phyloP scores from a whole-genome alignment of 2,888 invertebrate species.

The Idaea biselata region DNA sequence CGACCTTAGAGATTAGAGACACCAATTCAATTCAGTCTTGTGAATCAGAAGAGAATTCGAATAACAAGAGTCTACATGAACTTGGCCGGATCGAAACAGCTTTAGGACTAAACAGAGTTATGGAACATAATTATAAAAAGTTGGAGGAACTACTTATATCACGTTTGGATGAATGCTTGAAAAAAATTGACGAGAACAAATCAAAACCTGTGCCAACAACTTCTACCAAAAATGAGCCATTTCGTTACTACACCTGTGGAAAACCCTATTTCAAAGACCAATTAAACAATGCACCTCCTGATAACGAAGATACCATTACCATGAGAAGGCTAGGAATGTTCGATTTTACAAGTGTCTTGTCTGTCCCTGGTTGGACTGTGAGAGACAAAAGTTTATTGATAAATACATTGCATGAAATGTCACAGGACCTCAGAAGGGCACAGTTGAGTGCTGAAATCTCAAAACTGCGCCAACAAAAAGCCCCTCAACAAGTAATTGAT shows the following conservation, averaged over 20 bases:
- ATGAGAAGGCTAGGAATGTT: conserved; percentile 58
- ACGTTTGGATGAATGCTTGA: conserved; percentile 56
- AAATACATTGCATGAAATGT: conserved; percentile 65
- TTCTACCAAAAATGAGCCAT: conserved; percentile 28
- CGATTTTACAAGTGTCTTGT: conserved; percentile 69
- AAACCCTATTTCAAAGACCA: conserved; percentile 86
- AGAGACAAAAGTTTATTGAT: conserved; percentile 79
- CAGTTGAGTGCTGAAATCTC: conserved; percentile 42
- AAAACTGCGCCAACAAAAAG: conserved; percentile 34
- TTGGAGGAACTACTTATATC: conserved; percentile 50
- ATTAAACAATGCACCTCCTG: conserved; percentile 70
- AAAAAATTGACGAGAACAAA: conserved; percentile 43
- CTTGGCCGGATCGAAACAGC: conserved; percentile 45
- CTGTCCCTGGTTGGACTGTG: conserved; percentile 77
- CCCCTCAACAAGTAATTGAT: conserved; percentile 31
- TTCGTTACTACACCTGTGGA: conserved; percentile 65
- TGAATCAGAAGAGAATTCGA: not conserved
- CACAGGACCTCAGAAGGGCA: conserved; percentile 40
- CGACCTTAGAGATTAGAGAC: not conserved
- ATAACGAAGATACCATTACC: conserved; percentile 81
- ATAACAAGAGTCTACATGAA: conserved; percentile 11
- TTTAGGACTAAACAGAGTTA: conserved; percentile 58
- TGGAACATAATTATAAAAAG: conserved; percentile 51
- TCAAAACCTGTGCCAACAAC: conserved; percentile 4
- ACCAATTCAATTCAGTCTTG: not conserved